A percentile compares a stretch with the other conserved stretches of the same genome.
phyloP scores from a whole-genome alignment of 92 coral and sea anemone species.

The Palythoa grandiflora region DNA sequence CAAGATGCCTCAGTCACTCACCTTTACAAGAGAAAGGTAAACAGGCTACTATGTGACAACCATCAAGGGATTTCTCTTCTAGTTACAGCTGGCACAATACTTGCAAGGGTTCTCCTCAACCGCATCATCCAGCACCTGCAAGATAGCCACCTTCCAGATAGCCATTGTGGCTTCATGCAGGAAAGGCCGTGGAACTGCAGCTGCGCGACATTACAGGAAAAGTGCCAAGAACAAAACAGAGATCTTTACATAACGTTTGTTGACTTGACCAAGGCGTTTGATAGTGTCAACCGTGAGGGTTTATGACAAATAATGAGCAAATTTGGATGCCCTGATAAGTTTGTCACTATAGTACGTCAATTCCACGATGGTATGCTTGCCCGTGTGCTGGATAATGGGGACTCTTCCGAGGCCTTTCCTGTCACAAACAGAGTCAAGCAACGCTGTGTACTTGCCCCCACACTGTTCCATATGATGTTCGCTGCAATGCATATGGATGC shows the following conservation, averaged over 20 bases:
- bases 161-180: slow-evolving; percentile 59
- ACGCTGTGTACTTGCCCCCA: background rate
- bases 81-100: slow-evolving; percentile 48
- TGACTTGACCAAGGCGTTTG: slow-evolving; percentile 45
- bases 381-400: background rate
- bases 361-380: background rate
- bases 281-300: slow-evolving; percentile 27
- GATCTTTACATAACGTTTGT: slow-evolving; percentile 46
- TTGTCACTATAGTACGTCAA: slow-evolving; percentile 2
- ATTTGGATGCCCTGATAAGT: slow-evolving; percentile 8
- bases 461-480: slow-evolving; percentile 5
- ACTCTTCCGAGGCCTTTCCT: no score
- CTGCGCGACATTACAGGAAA: slow-evolving; percentile 47
- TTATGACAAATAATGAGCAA: slow-evolving; percentile 5
- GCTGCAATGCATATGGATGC: background rate
- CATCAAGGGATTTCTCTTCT: slow-evolving; percentile 56
- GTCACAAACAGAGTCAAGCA: slow-evolving; percentile 6
- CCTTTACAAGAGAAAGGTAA: no score
- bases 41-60: slow-evolving; percentile 49
- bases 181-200: slow-evolving; percentile 54
- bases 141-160: slow-evolving; percentile 45
- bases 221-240: slow-evolving; percentile 21
- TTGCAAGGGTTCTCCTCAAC: slow-evolving; percentile 55
- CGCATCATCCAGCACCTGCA: slow-evolving; percentile 41
- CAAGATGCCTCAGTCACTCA: no score